Conservation (phyloP, 2,888 invertebrate genomes). For the Coelopa pilipes region DNA sequence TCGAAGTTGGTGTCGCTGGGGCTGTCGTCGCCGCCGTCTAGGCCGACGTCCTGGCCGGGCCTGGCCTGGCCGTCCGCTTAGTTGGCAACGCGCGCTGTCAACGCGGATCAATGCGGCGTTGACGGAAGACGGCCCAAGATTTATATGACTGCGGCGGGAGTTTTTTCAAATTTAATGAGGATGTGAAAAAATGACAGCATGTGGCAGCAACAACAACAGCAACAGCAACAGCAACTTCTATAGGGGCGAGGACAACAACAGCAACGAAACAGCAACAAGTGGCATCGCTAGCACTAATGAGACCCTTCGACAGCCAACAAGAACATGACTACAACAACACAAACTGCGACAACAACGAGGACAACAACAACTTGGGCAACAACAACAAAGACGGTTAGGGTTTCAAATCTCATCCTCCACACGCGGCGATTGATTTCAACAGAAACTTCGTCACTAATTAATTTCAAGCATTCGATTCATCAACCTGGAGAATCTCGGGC, state of each 20-base stretch:
- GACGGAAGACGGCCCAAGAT: slow-evolving; percentile 30
- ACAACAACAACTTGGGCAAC: not conserved
- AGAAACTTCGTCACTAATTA: slow-evolving; percentile 30
- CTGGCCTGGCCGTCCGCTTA: not conserved
- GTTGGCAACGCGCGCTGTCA: not conserved
- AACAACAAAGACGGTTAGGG: not conserved
- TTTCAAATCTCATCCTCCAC: too few species aligned
- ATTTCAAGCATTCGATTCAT: slow-evolving; percentile 31
- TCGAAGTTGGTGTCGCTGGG: too few species aligned
- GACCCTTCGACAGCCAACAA: slow-evolving; percentile 7
- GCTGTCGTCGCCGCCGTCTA: not conserved
- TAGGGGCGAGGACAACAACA: too few species aligned
- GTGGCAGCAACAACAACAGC: too few species aligned
- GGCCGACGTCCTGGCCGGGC: not conserved
- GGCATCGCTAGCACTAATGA: slow-evolving; percentile 17
- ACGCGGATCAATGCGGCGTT: slow-evolving; percentile 30
- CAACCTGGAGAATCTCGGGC: not conserved
- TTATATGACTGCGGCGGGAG: slow-evolving; percentile 34
- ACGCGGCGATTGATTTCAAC: slow-evolving; percentile 22
- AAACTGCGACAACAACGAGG: too few species aligned
- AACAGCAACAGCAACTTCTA: too few species aligned
- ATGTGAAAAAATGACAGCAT: slow-evolving; percentile 32
- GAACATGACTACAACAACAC: not conserved
- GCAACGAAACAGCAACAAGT: not conserved
- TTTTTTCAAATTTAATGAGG: slow-evolving; percentile 36